Conservation (phyloP, 2,113 vertebrate genomes). For the Orycteropus afer region DNA sequence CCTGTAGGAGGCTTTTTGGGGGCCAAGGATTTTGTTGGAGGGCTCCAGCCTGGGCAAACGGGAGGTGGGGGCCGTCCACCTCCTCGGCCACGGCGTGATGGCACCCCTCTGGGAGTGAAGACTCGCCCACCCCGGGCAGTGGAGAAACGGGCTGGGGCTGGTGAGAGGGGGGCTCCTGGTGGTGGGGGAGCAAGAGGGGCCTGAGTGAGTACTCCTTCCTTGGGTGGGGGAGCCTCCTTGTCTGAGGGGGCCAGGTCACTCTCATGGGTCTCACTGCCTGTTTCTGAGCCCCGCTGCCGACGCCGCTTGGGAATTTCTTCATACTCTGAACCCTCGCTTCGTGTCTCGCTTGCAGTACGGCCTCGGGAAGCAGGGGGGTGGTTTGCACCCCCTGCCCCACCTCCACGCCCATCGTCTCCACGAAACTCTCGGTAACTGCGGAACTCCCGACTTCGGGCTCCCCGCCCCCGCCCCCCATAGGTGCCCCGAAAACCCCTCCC, state of each 20-base stretch:
- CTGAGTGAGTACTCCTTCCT: constrained; percentile 68
- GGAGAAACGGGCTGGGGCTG: constrained; percentile 80
- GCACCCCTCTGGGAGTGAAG: constrained; percentile 95
- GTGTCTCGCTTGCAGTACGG: constrained; percentile 93
- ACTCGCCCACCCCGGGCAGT: constrained; percentile 87
- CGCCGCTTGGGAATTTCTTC: constrained; percentile 96
- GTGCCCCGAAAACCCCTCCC: constrained; percentile 89
- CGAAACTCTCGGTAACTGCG: constrained; percentile 89
- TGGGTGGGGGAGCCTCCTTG: constrained; percentile 88
- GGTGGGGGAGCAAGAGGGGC: constrained; percentile 63
- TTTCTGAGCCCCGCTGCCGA: constrained; percentile 93
- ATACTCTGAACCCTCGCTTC: constrained; percentile 94
- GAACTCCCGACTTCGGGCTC: constrained; percentile 91
- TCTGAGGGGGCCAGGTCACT: constrained; percentile 91
- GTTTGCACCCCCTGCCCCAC: constrained; percentile 78
- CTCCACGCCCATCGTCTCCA: constrained; percentile 79
- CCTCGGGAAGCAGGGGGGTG: constrained; percentile 87
- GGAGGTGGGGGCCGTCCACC: constrained; percentile 83
- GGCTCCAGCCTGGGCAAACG: constrained; percentile 77
- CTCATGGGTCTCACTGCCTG: constrained; percentile 91
- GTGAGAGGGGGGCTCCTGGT: constrained; percentile 59
- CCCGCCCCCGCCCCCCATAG: constrained; percentile 84
- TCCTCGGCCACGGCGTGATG: constrained; percentile 92
- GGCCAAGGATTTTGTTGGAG: constrained; percentile 79
- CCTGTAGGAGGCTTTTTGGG: constrained; percentile 80